Evolutionary conservation across 2,797 vertebrate genomes (phyloP).

Genomic region (Mycteria americana): DNA sequence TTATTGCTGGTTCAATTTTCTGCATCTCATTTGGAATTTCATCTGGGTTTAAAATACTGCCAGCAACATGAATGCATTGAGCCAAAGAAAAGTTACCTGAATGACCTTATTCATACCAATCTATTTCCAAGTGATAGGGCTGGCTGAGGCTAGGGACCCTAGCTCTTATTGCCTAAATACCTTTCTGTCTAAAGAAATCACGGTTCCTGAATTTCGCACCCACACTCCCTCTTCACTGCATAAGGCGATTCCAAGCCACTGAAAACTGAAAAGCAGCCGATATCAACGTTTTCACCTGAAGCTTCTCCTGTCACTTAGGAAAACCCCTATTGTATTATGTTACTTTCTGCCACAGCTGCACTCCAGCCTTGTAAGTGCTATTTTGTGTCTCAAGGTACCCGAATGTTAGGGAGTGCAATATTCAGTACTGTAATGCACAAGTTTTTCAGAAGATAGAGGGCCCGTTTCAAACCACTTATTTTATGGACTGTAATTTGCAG

Average conservation of each 20-base stretch:
- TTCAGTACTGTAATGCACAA: neutral
- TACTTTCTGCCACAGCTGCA: neutral
- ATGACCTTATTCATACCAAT: neutral
- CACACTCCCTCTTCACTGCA: rapidly evolving
- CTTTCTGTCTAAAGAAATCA: neutral
- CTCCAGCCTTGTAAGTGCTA: neutral
- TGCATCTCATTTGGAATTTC: neutral
- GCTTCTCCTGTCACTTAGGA: neutral
- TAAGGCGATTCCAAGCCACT: neutral
- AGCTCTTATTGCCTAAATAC: neutral
- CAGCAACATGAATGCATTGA: neutral
- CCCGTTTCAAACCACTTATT: neutral
- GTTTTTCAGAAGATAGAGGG: neutral
- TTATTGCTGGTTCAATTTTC: neutral
- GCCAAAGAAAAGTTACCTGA: neutral
- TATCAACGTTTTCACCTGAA: neutral
- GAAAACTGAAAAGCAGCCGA: neutral
- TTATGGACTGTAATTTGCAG: neutral
- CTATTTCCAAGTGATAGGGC: neutral
- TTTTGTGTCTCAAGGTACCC: neutral
- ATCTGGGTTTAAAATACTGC: neutral
- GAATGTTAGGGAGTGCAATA: neutral
- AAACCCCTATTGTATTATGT: neutral
- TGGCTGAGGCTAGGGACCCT: neutral
- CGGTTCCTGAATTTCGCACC: neutral